phyloP scores from a whole-genome alignment of 2,888 invertebrate species.

The Xestia c-nigrum region DNA sequence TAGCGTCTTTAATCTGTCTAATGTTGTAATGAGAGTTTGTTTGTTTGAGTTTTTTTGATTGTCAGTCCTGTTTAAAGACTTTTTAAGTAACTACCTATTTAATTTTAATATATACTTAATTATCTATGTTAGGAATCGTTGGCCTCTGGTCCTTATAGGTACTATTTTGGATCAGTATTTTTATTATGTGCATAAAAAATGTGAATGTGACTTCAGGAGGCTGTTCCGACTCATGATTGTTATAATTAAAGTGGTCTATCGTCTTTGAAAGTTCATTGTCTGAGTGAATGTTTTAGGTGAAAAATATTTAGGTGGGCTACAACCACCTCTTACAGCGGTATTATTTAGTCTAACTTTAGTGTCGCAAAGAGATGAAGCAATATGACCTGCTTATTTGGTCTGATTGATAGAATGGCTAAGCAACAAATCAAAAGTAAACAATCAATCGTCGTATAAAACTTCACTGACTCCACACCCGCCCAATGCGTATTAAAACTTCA shows the following conservation, averaged over 20 bases:
- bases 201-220: neutral
- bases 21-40: too few relatives aligned
- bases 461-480: slow-evolving; percentile 8
- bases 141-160: too few relatives aligned
- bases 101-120: too few relatives aligned
- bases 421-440: neutral
- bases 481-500: too few relatives aligned
- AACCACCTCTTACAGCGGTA: neutral
- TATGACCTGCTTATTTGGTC: neutral
- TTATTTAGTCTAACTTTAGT: neutral
- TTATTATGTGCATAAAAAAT: too few relatives aligned
- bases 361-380: neutral
- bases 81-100: too few relatives aligned
- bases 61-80: too few relatives aligned
- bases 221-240: neutral
- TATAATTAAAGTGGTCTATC: too few relatives aligned
- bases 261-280: neutral
- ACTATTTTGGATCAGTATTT: too few relatives aligned
- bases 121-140: too few relatives aligned
- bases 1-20: neutral
- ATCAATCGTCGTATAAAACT: neutral
- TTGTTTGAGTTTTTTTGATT: too few relatives aligned
- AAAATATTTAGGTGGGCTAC: neutral
- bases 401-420: neutral
- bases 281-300: too few relatives aligned